These are phyloP conservation scores for Squalus acanthias DNA, from an alignment of 2,797 vertebrate species.

Conservation along the genomic window DNA sequence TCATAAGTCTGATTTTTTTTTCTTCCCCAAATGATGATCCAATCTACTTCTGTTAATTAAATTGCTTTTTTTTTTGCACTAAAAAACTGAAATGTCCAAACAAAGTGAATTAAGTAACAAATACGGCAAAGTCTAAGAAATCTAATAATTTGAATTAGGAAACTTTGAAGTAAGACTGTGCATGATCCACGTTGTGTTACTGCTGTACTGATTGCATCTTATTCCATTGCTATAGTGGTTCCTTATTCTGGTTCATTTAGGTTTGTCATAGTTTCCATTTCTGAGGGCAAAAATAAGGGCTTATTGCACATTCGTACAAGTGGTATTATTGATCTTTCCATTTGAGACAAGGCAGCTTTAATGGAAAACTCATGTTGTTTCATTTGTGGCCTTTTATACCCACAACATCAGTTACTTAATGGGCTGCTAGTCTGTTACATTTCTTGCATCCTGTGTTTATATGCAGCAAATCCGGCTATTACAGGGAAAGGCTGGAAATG, in stretches of 20 bases:
- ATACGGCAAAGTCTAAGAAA: not conserved
- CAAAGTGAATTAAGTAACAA: not conserved
- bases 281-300: not conserved
- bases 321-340: conserved; percentile 37
- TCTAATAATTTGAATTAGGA: not conserved
- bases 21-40: not conserved
- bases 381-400: conserved; percentile 11
- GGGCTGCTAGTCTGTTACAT: not conserved
- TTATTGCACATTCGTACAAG: conserved; percentile 31
- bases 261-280: conserved; percentile 37
- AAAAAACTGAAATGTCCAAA: not conserved
- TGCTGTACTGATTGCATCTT: conserved; percentile 42
- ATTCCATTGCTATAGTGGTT: conserved; percentile 42
- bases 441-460: conserved; percentile 34
- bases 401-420: conserved; percentile 32
- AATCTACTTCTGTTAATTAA: not conserved
- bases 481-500: conserved; percentile 15
- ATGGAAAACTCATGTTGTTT: conserved; percentile 30
- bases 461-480: conserved; percentile 3
- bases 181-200: not conserved
- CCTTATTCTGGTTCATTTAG: conserved; percentile 32
- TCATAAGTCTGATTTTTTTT: not conserved
- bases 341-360: conserved; percentile 35
- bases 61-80: not conserved
- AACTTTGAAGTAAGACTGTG: not conserved